Conservation (phyloP, 2,888 invertebrate species). For the Isoperla grammatica region DNA sequence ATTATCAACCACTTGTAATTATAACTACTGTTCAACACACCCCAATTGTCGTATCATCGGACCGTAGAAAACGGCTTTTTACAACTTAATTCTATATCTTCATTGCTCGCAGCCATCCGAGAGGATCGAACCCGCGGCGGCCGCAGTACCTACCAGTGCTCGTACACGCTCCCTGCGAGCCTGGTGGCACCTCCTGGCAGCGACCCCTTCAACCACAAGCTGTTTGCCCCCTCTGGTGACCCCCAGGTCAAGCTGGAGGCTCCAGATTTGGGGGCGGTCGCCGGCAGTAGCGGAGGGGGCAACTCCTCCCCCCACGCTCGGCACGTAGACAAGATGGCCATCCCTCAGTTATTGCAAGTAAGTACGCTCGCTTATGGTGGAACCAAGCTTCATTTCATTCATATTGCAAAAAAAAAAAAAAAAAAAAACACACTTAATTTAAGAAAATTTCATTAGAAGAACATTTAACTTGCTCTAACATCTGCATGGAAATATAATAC, state of each 20-base stretch:
- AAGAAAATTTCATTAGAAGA: too few species aligned
- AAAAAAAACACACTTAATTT: too few species aligned
- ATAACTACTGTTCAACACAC: too few species aligned
- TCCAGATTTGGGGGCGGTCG: conserved; percentile 31
- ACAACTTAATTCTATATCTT: too few species aligned
- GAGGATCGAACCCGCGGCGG: conserved; percentile 94
- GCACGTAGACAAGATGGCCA: conserved; percentile 40
- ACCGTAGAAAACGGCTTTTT: too few species aligned
- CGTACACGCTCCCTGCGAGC: conserved; percentile 74
- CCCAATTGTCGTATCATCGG: too few species aligned
- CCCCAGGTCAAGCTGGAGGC: conserved; percentile 37
- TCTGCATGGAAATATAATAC: too few species aligned
- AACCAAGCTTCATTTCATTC: too few species aligned
- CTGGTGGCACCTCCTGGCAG: conserved; percentile 49
- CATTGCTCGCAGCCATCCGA: conserved; percentile 76
- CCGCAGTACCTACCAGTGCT: conserved; percentile 92
- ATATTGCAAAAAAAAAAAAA: too few species aligned
- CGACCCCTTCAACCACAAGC: conserved; percentile 41
- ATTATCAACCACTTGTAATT: too few species aligned
- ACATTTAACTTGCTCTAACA: too few species aligned
- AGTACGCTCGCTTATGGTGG: conserved; percentile 32
- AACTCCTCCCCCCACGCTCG: conserved; percentile 28
- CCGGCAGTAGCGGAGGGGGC: conserved; percentile 25
- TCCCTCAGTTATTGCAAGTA: conserved; percentile 67
- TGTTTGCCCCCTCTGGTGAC: conserved; percentile 32